phyloP scores from a whole-genome alignment of 37 sponge, comb jelly and placozoan species.

The Beroe forskalii region DNA sequence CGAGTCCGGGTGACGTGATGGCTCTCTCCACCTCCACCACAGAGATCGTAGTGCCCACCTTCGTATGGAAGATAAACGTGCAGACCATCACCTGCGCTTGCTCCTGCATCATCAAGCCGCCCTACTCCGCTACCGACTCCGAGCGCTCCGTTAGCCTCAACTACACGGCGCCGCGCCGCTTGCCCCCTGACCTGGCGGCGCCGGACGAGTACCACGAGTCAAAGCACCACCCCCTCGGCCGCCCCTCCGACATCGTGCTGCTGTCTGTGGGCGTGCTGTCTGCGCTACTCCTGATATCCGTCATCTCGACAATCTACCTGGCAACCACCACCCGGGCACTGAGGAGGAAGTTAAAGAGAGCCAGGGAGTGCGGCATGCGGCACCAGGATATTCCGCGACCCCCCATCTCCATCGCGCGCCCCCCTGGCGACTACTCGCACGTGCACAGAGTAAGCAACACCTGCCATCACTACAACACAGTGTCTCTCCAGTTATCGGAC shows the following conservation, averaged over 20 bases:
- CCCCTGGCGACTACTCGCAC: constrained; percentile 8
- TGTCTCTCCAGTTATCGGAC: constrained; percentile 14
- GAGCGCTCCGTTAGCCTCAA: background rate
- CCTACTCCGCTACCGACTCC: background rate
- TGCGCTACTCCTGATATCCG: background rate
- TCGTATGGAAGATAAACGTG: constrained; percentile 19
- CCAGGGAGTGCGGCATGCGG: background rate
- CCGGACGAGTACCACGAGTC: background rate
- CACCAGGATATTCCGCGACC: background rate
- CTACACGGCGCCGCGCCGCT: background rate
- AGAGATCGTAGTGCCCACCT: constrained; percentile 6
- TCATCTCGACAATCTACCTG: constrained; percentile 9
- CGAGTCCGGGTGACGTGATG: background rate
- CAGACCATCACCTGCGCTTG: background rate
- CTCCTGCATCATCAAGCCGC: background rate
- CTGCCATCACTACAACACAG: constrained; percentile 41
- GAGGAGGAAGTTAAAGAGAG: background rate
- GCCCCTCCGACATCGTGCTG: background rate
- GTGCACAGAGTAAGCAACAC: constrained; percentile 34
- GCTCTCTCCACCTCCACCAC: constrained; percentile 1
- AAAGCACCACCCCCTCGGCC: background rate
- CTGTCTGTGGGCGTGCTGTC: constrained; percentile 14
- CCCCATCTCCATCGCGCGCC: background rate
- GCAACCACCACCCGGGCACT: background rate
- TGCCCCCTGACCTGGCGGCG: background rate